These are phyloP conservation scores for Myzus persicae DNA, from an alignment of 1,140 invertebrate genomes.

Conservation along the genomic window DNA sequence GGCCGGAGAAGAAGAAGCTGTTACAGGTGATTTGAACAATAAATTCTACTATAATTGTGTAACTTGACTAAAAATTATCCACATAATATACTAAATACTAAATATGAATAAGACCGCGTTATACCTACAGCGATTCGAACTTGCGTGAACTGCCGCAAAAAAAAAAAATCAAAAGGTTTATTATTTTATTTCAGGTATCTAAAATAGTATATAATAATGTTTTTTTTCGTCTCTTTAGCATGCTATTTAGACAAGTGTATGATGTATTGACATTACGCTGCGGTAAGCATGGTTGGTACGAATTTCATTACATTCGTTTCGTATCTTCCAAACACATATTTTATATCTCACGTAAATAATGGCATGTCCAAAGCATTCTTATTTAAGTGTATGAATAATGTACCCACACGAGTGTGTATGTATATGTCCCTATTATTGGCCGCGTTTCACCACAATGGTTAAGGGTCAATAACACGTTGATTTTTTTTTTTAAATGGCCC, in stretches of 20 bases:
- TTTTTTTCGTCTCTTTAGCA: not conserved
- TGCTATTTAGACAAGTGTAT: slow-evolving; percentile 2
- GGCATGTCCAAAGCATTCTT: not conserved
- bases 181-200: not conserved
- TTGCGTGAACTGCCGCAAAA: not conserved
- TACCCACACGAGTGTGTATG: not conserved
- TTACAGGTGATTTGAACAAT: not conserved
- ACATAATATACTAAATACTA: not conserved
- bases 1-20: slow-evolving; percentile 35
- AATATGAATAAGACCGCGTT: not conserved
- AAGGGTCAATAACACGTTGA: slow-evolving; percentile 11
- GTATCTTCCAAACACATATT: not conserved
- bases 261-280: not conserved
- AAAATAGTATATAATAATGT: not conserved
- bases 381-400: not conserved
- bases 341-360: not conserved
- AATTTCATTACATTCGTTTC: not conserved
- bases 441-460: not conserved
- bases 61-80: not conserved
- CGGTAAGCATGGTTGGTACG: not conserved
- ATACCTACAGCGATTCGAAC: not conserved
- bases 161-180: not conserved
- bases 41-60: not conserved
- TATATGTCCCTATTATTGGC: not conserved
- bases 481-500: not conserved